These are phyloP conservation scores for Distichodus sexfasciatus DNA, from an alignment of 2,797 vertebrate genomes.

Conservation along the genomic window DNA sequence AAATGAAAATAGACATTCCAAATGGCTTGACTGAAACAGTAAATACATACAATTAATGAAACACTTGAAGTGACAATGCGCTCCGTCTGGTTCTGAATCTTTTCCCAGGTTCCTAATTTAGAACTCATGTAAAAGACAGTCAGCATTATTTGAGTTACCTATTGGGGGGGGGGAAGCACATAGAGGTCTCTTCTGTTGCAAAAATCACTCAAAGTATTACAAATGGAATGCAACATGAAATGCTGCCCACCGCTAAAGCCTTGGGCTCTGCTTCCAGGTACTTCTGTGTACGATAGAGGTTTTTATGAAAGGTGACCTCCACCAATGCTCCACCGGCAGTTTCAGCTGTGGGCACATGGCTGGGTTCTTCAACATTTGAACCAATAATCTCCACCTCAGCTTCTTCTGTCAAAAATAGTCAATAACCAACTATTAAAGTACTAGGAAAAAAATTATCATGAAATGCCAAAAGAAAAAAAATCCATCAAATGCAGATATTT, in stretches of 20 bases:
- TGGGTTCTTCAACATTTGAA: background rate
- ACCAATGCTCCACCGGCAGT: constrained; percentile 15
- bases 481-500: too few relatives aligned
- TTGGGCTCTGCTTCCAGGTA: constrained; percentile 55
- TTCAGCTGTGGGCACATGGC: background rate
- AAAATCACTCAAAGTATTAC: background rate
- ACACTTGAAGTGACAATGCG: background rate
- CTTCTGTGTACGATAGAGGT: constrained; percentile 40
- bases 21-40: too few relatives aligned
- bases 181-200: background rate
- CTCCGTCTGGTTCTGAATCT: rapidly evolving
- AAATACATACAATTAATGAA: constrained; percentile 19
- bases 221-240: too few relatives aligned
- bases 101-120: too few relatives aligned
- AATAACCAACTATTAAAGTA: too few relatives aligned
- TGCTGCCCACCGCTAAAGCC: constrained; percentile 50
- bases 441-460: too few relatives aligned
- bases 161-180: constrained; percentile 10
- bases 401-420: constrained; percentile 20
- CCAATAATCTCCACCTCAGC: background rate
- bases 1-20: too few relatives aligned
- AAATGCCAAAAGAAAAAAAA: too few relatives aligned
- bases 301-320: constrained; percentile 47
- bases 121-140: constrained; percentile 3
- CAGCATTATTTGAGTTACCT: constrained; percentile 48